phyloP scores from a whole-genome alignment of 2,113 vertebrate species.

The Rhineura floridana region DNA sequence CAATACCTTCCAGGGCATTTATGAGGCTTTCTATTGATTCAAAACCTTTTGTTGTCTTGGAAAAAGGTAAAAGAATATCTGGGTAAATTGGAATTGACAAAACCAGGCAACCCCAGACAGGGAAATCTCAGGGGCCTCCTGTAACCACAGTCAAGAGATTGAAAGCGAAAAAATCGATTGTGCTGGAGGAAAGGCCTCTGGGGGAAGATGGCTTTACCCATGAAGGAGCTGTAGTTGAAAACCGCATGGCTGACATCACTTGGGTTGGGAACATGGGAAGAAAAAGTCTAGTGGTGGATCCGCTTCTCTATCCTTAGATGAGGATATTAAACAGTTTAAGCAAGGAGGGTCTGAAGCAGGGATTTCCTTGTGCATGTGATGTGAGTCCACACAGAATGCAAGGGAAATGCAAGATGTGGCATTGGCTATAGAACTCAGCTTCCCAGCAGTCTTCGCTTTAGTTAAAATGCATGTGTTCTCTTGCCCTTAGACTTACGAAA shows the following conservation, averaged over 20 bases:
- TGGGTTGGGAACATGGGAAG: not conserved
- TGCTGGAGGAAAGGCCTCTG: conserved; percentile 31
- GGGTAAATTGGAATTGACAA: conserved; percentile 81
- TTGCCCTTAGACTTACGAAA: not conserved
- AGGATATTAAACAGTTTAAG: not conserved
- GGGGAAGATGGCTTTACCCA: conserved; percentile 69
- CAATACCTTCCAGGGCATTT: conserved; percentile 56
- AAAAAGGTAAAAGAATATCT: conserved; percentile 74
- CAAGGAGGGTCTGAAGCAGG: not conserved
- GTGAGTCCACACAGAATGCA: not conserved
- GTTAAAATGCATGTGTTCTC: not conserved
- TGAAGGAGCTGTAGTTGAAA: conserved; percentile 50
- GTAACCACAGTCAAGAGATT: conserved; percentile 77
- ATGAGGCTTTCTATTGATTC: conserved; percentile 59
- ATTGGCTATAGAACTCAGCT: too few species aligned
- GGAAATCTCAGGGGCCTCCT: conserved; percentile 66
- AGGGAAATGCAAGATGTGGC: not conserved
- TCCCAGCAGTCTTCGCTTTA: too few species aligned
- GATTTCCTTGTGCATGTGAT: not conserved
- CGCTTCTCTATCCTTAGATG: not conserved
- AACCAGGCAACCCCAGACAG: conserved; percentile 70
- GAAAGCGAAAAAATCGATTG: conserved; percentile 74
- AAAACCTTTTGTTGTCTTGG: conserved; percentile 66
- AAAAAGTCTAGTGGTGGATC: not conserved
- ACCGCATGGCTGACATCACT: conserved; percentile 40